Conservation (phyloP, 2,797 vertebrate species). For the Vireo griseus region DNA sequence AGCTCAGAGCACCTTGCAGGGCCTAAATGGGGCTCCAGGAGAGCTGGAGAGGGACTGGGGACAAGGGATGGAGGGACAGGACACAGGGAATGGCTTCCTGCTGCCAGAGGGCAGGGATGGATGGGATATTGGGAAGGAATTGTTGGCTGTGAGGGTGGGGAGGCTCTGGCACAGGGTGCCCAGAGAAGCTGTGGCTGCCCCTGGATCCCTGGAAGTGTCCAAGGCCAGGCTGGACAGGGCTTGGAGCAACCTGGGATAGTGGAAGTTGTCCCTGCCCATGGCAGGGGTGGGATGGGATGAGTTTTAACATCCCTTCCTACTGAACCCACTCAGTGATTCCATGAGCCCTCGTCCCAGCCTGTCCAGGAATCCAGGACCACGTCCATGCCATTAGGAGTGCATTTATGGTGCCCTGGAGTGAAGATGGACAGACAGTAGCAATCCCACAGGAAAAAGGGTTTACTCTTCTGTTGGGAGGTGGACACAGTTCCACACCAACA, state of each 20-base stretch:
- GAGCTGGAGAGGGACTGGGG: not conserved
- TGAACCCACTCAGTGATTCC: not conserved
- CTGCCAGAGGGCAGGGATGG: rapidly evolving
- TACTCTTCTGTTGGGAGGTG: rapidly evolving
- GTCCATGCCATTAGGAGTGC: rapidly evolving
- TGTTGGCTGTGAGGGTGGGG: rapidly evolving
- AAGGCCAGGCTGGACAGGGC: rapidly evolving
- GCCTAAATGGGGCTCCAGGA: not conserved
- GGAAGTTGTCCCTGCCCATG: not conserved
- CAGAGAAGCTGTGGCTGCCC: not conserved
- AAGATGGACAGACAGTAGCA: no score
- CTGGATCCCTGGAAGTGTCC: not conserved
- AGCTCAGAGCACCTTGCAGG: rapidly evolving
- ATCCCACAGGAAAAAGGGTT: not conserved
- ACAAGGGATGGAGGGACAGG: not conserved
- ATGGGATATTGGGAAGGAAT: rapidly evolving
- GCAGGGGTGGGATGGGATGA: not conserved
- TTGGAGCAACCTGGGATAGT: rapidly evolving
- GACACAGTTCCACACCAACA: not conserved
- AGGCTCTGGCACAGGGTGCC: not conserved
- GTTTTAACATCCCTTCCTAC: not conserved
- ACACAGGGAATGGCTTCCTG: not conserved
- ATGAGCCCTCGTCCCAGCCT: not conserved
- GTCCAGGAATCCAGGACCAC: not conserved
- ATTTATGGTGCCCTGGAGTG: rapidly evolving